Percentiles rank a stretch among this genome's conserved stretches.
phyloP scores from a whole-genome alignment of 2,797 vertebrate species.

The Schizopygopsis malacanthus region DNA sequence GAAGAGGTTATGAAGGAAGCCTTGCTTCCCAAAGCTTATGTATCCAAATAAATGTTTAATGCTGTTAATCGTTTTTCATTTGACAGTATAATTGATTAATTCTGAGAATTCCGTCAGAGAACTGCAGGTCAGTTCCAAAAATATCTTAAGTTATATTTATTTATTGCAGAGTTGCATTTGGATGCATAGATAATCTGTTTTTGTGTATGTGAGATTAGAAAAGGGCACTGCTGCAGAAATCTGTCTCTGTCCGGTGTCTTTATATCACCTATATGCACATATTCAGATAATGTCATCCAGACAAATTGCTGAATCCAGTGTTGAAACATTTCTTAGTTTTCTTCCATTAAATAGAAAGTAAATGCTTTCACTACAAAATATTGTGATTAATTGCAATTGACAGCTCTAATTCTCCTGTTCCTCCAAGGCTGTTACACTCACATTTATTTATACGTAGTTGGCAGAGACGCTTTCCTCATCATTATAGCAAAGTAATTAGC shows the following conservation, averaged over 20 bases:
- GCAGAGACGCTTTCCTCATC: not conserved
- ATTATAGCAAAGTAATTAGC: conserved; percentile 11
- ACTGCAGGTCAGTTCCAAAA: conserved; percentile 1
- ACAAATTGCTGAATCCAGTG: conserved; percentile 2
- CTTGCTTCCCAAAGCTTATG: not conserved
- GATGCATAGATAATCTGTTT: not conserved
- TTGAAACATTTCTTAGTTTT: conserved; percentile 16
- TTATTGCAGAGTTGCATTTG: not conserved
- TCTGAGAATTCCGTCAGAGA: not conserved
- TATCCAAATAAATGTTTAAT: conserved; percentile 2
- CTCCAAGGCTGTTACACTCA: not conserved
- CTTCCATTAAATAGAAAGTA: not conserved
- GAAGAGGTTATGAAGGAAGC: not conserved
- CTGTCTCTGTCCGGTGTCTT: conserved; percentile 12
- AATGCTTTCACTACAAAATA: conserved; percentile 17
- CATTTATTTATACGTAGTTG: not conserved
- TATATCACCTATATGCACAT: conserved; percentile 10
- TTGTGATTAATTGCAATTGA: conserved; percentile 24
- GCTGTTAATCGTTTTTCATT: not conserved
- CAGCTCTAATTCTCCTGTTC: conserved; percentile 6
- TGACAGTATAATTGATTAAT: conserved; percentile 5
- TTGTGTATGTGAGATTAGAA: not conserved
- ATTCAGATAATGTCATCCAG: conserved; percentile 5
- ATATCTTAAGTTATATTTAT: not conserved
- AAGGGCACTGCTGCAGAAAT: not conserved